These are phyloP conservation scores for Lasaia peninsularis DNA, from an alignment of 1,140 invertebrate species.

Conservation along the genomic window DNA sequence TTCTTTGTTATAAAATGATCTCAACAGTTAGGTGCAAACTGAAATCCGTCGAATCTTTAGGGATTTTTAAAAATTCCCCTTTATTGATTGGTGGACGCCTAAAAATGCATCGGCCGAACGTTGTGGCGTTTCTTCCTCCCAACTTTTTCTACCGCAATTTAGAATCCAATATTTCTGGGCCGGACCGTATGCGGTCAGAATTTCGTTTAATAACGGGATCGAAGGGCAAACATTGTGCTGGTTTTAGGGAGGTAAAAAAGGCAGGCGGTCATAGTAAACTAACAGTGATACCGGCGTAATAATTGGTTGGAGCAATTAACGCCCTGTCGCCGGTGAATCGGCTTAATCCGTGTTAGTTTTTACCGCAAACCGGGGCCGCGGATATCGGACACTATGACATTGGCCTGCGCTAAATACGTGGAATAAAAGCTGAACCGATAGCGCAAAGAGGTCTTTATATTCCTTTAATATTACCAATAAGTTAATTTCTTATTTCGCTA, in stretches of 20 bases:
- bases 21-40: not conserved
- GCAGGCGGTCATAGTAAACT: conserved; percentile 35
- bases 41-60: not conserved
- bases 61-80: not conserved
- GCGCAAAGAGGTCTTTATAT: not conserved
- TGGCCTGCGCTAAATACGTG: not conserved
- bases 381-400: conserved; percentile 24
- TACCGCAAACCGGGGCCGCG: conserved; percentile 32
- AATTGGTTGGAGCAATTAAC: conserved; percentile 42
- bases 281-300: conserved; percentile 36
- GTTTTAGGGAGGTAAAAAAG: conserved; percentile 37
- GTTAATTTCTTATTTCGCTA: no score
- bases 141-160: conserved; percentile 36
- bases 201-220: conserved; percentile 46
- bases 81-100: conserved; percentile 1
- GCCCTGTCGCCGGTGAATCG: conserved; percentile 29
- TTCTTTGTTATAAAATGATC: no score
- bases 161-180: conserved; percentile 46
- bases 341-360: conserved; percentile 39
- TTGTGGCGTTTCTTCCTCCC: conserved; percentile 24
- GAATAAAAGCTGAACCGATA: not conserved
- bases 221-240: conserved; percentile 42
- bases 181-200: conserved; percentile 29
- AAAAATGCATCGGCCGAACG: conserved; percentile 12
- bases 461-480: no score